Conservation (phyloP, 2,113 vertebrate genomes). For the Danionella cerebrum region DNA sequence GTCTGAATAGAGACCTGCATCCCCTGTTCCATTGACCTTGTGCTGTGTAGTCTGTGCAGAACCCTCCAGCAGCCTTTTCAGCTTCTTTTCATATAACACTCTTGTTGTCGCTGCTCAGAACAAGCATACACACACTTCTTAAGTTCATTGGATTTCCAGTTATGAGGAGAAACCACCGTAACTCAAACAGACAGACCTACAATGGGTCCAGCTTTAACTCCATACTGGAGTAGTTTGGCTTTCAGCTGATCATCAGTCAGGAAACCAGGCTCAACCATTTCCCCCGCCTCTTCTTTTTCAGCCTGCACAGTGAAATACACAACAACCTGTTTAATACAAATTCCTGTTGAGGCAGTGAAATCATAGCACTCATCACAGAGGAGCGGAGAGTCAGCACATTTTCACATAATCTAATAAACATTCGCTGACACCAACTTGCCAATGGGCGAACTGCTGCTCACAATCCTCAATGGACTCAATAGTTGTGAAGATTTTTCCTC, state of each 20-base stretch:
- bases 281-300: conserved; percentile 12
- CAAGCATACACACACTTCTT: conserved; percentile 10
- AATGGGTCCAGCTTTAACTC: conserved; percentile 73
- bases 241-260: conserved; percentile 67
- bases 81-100: conserved; percentile 70
- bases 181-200: conserved; percentile 54
- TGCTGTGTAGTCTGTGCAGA: neutral
- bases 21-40: conserved; percentile 35
- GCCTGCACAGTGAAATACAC: conserved; percentile 28
- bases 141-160: neutral
- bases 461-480: conserved; percentile 15
- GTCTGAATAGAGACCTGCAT: conserved; percentile 50
- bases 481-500: neutral
- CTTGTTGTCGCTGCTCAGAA: conserved; percentile 68
- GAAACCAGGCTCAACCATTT: conserved; percentile 48
- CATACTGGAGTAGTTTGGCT: conserved; percentile 54
- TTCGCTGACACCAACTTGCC: neutral
- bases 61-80: conserved; percentile 55
- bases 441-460: conserved; percentile 4
- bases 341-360: conserved; percentile 5
- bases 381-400: conserved; percentile 12
- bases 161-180: neutral
- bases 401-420: conserved; percentile 14
- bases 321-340: neutral
- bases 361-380: neutral